These are phyloP conservation scores for Vanessa cardui DNA, from an alignment of 2,888 invertebrate genomes.

Conservation along the genomic window DNA sequence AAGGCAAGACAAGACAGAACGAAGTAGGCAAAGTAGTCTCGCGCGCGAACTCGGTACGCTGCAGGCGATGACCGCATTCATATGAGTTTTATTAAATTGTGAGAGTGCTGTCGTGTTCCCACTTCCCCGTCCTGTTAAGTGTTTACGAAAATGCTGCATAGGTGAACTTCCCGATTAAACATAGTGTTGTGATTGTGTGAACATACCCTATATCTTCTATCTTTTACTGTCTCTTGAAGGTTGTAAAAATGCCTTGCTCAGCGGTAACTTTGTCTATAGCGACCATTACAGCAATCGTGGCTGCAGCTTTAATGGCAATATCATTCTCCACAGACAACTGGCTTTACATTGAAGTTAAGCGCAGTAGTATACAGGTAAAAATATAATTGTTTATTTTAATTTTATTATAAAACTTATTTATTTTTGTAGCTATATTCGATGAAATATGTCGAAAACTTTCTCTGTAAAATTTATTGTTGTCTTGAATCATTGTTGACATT, in stretches of 20 bases:
- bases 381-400: constrained; percentile 17
- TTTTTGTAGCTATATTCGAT: neutral
- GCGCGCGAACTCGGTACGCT: constrained; percentile 80
- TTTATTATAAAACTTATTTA: neutral
- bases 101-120: constrained; percentile 79
- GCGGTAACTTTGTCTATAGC: constrained; percentile 97
- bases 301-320: constrained; percentile 95
- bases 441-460: neutral
- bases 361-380: constrained; percentile 92
- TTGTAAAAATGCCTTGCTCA: constrained; percentile 93
- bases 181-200: constrained; percentile 78
- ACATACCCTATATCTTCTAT: constrained; percentile 58
- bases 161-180: constrained; percentile 68
- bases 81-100: constrained; percentile 76
- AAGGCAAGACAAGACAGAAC: constrained; percentile 63
- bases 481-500: no score
- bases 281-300: constrained; percentile 97
- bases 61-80: constrained; percentile 82
- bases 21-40: constrained; percentile 78
- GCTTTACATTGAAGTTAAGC: constrained; percentile 96
- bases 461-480: no score
- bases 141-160: constrained; percentile 80
- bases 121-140: constrained; percentile 75
- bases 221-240: constrained; percentile 64
- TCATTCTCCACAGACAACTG: constrained; percentile 98